Base-by-base conservation (phyloP, 1,140 invertebrate species). In the Grapholita molesta region DNA sequence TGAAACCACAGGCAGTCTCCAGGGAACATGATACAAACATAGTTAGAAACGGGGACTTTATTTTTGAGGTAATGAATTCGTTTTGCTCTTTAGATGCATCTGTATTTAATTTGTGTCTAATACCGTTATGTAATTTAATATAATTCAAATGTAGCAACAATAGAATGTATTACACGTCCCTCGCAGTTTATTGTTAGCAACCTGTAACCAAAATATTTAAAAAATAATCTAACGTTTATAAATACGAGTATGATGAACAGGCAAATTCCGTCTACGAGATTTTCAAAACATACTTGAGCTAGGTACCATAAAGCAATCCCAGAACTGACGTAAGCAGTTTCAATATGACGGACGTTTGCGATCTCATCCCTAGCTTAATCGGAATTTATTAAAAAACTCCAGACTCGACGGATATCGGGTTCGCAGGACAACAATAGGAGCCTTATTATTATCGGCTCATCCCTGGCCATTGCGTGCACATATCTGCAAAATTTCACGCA, bases 401-500 rank as follows among this genome's bases (percentile, higher is more conserved):
- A 28, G 35, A 69, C 48, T 64, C 70, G 69, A 23, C 69, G 48
- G 66, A 67, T 55, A 64, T 70, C 64, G 70, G 28, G 66, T 32
- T 52, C 72, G 15, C 32, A 21, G 33, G 64, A 38, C 64, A 82
- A 80, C 78, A 80, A 83, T 76, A 23, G 64, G 70, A 76, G 57
- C 71, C 74, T 75, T 76, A 33, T 33, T 48, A 86, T 86, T 79
- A 85, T 83, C 82, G 78, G 80, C 79, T 86, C 72, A 84, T 84
- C 84, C 82, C 71, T 76, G 77, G 76, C 80, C 82, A 80, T 78
- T 75, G 77, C 77, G 71, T 76, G 77, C 73, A 79, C 73, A 69
- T 81, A 86, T 83, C 83, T 88, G 76, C 81, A 80, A 81, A 87
- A 85, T 86, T 89, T 88, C 84, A 88, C 86, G 85, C 84, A 82